phyloP scores from a whole-genome alignment of 2,797 vertebrate genomes.

The Danio albolineatus region DNA sequence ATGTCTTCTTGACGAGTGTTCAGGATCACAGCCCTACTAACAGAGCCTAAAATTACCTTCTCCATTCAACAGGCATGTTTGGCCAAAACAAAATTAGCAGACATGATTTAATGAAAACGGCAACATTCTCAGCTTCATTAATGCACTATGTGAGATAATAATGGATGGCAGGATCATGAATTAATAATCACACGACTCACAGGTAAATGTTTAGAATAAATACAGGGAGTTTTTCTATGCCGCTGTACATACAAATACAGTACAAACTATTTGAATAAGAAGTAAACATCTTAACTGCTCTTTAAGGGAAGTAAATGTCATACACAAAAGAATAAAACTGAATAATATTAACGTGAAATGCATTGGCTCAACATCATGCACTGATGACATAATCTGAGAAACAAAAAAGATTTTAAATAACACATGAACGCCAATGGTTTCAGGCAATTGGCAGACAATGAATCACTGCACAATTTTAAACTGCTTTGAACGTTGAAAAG shows the following conservation, averaged over 20 bases:
- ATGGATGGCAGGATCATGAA: background rate
- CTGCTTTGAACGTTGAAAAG: background rate
- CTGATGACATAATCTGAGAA: too few species aligned
- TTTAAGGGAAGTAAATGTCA: background rate
- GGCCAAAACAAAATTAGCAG: too few species aligned
- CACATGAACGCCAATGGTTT: background rate
- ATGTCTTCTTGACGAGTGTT: too few species aligned
- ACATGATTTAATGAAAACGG: too few species aligned
- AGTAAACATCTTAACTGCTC: background rate
- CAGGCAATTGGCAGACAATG: background rate
- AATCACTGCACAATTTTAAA: background rate
- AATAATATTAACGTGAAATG: background rate
- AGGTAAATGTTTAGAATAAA: background rate
- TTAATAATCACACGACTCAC: background rate
- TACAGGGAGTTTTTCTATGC: background rate
- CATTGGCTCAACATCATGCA: background rate
- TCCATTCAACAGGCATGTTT: too few species aligned
- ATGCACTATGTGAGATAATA: background rate
- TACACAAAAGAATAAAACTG: background rate
- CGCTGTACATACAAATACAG: background rate
- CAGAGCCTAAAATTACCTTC: too few species aligned
- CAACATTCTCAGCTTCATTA: background rate
- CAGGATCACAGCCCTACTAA: too few species aligned
- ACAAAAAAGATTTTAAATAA: too few species aligned
- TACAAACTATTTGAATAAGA: background rate